Percentiles rank a stretch among this genome's conserved stretches.
Evolutionary conservation across 2,797 vertebrate genomes (phyloP).

Genomic region (Novumbra hubbsi): DNA sequence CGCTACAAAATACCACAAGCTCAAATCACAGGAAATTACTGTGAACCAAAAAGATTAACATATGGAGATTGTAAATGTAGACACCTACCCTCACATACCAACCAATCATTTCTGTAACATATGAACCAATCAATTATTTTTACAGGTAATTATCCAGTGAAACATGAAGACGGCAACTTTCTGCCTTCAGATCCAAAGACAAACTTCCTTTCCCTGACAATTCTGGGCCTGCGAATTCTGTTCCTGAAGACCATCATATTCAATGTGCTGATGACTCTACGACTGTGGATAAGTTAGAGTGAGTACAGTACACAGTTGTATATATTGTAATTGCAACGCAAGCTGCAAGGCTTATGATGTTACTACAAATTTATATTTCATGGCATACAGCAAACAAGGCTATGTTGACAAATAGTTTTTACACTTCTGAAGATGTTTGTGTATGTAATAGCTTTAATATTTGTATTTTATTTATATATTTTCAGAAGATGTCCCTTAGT

Average conservation of each 20-base stretch:
- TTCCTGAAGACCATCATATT: conserved; percentile 73
- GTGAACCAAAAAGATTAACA: not conserved
- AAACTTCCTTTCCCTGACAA: conserved; percentile 52
- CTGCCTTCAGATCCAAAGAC: conserved; percentile 54
- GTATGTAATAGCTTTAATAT: not conserved
- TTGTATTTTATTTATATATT: not conserved
- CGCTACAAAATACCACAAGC: not conserved
- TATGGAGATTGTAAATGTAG: not conserved
- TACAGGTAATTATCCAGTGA: too few species aligned
- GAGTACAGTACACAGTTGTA: conserved; percentile 43
- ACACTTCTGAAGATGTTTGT: not conserved
- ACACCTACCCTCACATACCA: not conserved
- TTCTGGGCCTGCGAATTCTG: conserved; percentile 64
- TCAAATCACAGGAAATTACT: not conserved
- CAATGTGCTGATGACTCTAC: conserved; percentile 71
- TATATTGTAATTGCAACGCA: not conserved
- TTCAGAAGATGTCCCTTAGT: not conserved
- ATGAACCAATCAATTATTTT: too few species aligned
- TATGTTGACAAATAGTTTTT: not conserved
- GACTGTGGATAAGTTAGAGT: conserved; percentile 68
- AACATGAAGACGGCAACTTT: too few species aligned
- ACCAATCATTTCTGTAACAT: not conserved
- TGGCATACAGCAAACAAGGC: not conserved
- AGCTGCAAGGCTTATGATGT: not conserved
- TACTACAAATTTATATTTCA: not conserved